Evolutionary conservation across 2,797 vertebrate species (phyloP), one percentile per base, ranked within the genome.

Genomic region (Enteromius trimaculatus): DNA sequence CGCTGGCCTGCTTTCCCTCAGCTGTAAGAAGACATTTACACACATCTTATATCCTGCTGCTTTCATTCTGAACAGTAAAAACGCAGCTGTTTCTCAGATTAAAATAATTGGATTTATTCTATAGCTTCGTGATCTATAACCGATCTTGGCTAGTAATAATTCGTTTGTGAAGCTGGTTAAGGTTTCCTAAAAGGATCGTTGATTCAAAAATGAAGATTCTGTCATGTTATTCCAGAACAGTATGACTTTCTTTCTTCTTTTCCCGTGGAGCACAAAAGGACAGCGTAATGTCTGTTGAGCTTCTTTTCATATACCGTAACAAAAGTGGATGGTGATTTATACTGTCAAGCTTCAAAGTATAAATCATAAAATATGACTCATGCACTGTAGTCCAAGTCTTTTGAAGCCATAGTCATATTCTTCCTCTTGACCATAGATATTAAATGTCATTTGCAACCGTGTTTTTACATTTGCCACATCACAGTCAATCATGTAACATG

Each of bases 1-100:
- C 6, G 96, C 98, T 0, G 98, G 98, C 31, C 93, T 99, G 88
- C 95, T 99, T 92, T 96, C 98, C 2, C 96, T 99, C 84, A 99
- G 98, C 89, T 99, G 98, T 99, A 94, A 99, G 97, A 90, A 78
- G 7, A 17, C 17, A 53, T 69, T 21, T 23, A 44, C 49, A 11
- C 44, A 23, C 39, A 78, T 55, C 34, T 68, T 21, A 29, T 14
- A 7, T 9, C 42, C 55, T 34, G 21, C 37, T 58, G 21, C 16
- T 8, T 31, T n/a, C 62, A 49, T 44, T 49, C 26, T 51, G 11
- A 66, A 34, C 21, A 19, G 31, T 17, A 6, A 37, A 79, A 13
- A 65, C 23, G 17, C 44, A 13, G 29, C 78, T 69, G 31, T 23
- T 55, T 37, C n/a, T 60, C 6, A 62, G 26, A 77, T 77, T 26